Conservation (phyloP, 2,888 invertebrate species). For the Platycheirus rosarum region DNA sequence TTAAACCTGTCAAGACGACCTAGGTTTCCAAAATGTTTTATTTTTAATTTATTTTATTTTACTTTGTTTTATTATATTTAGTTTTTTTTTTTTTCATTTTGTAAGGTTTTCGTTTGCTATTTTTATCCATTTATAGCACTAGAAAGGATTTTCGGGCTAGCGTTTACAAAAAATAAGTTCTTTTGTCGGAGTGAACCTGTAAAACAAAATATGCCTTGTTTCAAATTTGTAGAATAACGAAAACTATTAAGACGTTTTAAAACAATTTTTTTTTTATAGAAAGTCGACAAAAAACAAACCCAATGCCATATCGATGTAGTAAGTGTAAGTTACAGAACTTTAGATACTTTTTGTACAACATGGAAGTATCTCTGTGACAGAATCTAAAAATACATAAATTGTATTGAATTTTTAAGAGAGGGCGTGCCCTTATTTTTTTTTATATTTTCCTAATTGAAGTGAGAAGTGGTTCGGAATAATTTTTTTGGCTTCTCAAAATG, state of each 20-base stretch:
- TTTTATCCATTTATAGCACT: no score
- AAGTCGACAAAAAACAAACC: slow-evolving; percentile 38
- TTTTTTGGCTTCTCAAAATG: background rate
- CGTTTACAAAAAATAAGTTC: no score
- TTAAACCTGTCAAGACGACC: no score
- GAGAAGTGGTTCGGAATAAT: background rate
- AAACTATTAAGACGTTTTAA: slow-evolving; percentile 17
- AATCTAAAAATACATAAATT: slow-evolving; percentile 40
- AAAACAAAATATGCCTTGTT: no score
- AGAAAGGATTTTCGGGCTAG: no score
- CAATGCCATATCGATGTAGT: slow-evolving; percentile 55
- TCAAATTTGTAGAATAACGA: no score
- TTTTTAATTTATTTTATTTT: no score
- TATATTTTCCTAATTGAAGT: background rate
- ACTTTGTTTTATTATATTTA: no score
- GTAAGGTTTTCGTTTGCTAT: no score
- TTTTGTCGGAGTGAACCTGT: no score
- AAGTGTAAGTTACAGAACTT: slow-evolving; percentile 17
- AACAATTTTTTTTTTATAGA: background rate
- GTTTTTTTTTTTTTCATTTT: no score
- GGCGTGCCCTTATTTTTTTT: slow-evolving; percentile 39
- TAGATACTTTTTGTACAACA: background rate
- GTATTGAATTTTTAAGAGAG: slow-evolving; percentile 33
- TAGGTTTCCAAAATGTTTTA: no score
- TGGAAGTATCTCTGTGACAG: background rate